Evolutionary conservation across 2,797 vertebrate species (phyloP).

Genomic region (Enteromius treurensis): DNA sequence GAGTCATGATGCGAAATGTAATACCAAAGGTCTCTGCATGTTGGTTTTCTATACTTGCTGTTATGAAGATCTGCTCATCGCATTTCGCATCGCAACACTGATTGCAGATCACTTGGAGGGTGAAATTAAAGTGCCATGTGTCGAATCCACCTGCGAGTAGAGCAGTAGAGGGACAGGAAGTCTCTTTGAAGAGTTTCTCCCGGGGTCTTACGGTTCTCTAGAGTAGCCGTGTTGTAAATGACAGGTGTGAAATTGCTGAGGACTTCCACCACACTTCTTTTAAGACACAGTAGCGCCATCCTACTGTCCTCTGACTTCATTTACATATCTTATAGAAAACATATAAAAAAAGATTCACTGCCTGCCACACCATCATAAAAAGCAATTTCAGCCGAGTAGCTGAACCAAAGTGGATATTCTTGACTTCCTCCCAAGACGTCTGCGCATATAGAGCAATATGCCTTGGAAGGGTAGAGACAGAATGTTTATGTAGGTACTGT

Average conservation of each 20-base stretch:
- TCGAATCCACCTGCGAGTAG: constrained; percentile 16
- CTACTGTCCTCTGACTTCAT: constrained; percentile 48
- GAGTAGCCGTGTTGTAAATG: constrained; percentile 31
- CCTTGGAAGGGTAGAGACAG: constrained; percentile 4
- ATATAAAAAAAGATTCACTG: constrained; percentile 61
- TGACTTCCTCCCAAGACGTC: constrained; percentile 47
- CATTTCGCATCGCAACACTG: constrained; percentile 6
- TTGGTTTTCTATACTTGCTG: background rate
- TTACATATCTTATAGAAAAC: constrained; percentile 61
- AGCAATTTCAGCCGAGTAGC: constrained; percentile 54
- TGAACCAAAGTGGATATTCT: constrained; percentile 50
- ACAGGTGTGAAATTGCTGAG: constrained; percentile 42
- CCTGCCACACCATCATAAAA: constrained; percentile 55
- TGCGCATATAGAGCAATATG: background rate
- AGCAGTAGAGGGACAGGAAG: constrained; percentile 18
- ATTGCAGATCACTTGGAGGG: constrained; percentile 33
- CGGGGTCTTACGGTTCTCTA: background rate
- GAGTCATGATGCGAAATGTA: background rate
- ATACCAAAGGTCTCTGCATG: background rate
- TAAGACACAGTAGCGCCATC: constrained; percentile 31
- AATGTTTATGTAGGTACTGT: constrained; percentile 37
- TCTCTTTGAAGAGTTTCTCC: constrained; percentile 41
- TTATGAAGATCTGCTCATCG: constrained; percentile 16
- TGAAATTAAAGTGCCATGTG: constrained; percentile 38
- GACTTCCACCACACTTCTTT: constrained; percentile 30